Base-by-base conservation (phyloP, 2,888 invertebrate species). In the Caradrina kadenii region DNA sequence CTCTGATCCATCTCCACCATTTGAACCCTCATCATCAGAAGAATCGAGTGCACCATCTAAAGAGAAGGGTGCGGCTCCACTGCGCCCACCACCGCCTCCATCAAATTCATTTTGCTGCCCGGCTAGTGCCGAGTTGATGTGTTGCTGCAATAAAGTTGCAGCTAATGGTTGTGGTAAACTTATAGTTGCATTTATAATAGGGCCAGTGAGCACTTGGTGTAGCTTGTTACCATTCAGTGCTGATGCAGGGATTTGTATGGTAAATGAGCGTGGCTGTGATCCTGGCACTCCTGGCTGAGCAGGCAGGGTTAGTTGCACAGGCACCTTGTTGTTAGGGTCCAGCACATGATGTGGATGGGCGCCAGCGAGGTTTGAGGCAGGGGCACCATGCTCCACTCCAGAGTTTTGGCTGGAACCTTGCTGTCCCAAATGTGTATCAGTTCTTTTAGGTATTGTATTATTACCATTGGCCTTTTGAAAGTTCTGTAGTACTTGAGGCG, bases 211-310 rank as follows among this genome's bases (percentile, higher is more conserved):
- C 65, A 98, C 97, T 91, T 97, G 97, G 81, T 97, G 97, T 21
- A 97, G 89, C 86, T 96, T 97, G 86, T 97, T 96, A 89, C 97
- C 97, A 93, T 97, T 97, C 63, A 98, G 96, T 39, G 98, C 98
- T 15, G 98, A 97, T 31, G 98, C 98, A 73, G 98, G 98, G 86
- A 98, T 98, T 94, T 98, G 98, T 89, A 98, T 98, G n/a, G 98
- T 98, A 70, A 98, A 96, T 55, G 98, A 97, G 75, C 98, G 97
- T 35, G 97, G 97, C 81, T 97, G 97, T 22, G 97, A 96, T 78
- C 97, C 97, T 0, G 97, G 96, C 45, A 97, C 96, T 10, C 98
- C 98, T 2, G 97, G 97, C 88, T 98, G 98, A 52, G 98, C 97
- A 3, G 98, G 98, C 86, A 99, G 93, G 1, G 98, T 98, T 70